Percentiles rank a stretch among this genome's conserved stretches.
Evolutionary conservation across 2,113 vertebrate species (phyloP).

Genomic region (Sapajus apella): DNA sequence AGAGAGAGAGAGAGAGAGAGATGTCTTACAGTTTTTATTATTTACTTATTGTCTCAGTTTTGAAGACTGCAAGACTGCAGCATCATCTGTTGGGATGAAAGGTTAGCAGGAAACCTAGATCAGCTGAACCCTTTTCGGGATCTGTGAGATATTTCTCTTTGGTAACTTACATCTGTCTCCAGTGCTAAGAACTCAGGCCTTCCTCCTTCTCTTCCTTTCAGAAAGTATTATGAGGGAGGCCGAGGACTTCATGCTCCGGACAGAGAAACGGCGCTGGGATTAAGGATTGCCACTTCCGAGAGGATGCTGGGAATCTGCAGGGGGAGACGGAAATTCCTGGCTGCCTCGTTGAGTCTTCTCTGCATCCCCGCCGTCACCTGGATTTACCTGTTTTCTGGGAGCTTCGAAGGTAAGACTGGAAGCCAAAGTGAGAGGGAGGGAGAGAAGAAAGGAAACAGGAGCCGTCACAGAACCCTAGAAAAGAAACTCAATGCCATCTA

Average conservation of each 20-base stretch:
- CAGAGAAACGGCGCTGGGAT: conserved; percentile 88
- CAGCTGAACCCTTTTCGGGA: background rate
- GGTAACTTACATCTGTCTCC: too few species aligned
- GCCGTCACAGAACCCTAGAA: background rate
- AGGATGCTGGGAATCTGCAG: conserved; percentile 99
- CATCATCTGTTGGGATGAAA: background rate
- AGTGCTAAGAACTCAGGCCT: background rate
- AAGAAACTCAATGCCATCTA: background rate
- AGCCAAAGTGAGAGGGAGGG: background rate
- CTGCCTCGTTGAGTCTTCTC: conserved; percentile 93
- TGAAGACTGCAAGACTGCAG: background rate
- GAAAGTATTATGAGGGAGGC: conserved; percentile 91
- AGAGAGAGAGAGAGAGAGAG: too few species aligned
- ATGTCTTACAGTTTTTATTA: background rate
- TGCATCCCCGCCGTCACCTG: conserved; percentile 97
- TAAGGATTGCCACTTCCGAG: conserved; percentile 85
- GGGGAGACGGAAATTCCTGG: conserved; percentile 98
- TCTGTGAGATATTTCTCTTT: background rate
- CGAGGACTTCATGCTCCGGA: conserved; percentile 86
- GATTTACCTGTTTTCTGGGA: conserved; percentile 96
- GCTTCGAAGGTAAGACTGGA: conserved; percentile 92
- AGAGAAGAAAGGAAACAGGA: background rate
- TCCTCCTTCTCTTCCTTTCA: conserved; percentile 76
- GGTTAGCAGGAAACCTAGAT: background rate
- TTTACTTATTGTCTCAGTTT: background rate